Percentiles rank a stretch among this genome's conserved stretches.
Evolutionary conservation across 2,113 vertebrate species (phyloP).

Genomic region (Psilopsiagon aurifrons): DNA sequence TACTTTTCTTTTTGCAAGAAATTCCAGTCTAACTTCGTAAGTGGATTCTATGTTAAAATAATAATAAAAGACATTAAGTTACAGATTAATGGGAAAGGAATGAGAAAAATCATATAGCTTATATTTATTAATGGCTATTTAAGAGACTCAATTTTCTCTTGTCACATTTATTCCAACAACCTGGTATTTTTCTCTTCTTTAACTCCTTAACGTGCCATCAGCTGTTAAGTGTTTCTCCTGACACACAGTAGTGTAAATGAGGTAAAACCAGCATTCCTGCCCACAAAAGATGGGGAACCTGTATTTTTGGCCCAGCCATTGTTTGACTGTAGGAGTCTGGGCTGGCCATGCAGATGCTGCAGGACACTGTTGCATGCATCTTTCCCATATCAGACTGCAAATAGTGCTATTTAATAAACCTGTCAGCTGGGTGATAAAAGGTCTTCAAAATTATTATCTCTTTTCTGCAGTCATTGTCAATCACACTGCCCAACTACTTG

Average conservation of each 20-base stretch:
- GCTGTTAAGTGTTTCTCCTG: neutral
- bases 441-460: neutral
- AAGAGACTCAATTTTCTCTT: neutral
- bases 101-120: neutral
- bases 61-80: neutral
- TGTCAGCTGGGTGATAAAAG: neutral
- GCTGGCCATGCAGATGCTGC: neutral
- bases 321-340: neutral
- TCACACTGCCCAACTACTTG: no score
- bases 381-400: neutral
- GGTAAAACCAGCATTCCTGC: neutral
- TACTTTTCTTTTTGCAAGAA: neutral
- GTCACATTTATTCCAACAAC: neutral
- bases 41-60: neutral
- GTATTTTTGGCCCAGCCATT: neutral
- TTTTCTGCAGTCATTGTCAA: neutral
- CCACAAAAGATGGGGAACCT: neutral
- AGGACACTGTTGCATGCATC: neutral
- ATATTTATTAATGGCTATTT: constrained; percentile 2
- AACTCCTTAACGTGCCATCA: neutral
- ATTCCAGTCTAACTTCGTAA: neutral
- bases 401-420: neutral
- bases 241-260: neutral
- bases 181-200: neutral
- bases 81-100: neutral